These are phyloP conservation scores for Ridgeia piscesae DNA, from an alignment of 1,140 invertebrate genomes.

Conservation along the genomic window DNA sequence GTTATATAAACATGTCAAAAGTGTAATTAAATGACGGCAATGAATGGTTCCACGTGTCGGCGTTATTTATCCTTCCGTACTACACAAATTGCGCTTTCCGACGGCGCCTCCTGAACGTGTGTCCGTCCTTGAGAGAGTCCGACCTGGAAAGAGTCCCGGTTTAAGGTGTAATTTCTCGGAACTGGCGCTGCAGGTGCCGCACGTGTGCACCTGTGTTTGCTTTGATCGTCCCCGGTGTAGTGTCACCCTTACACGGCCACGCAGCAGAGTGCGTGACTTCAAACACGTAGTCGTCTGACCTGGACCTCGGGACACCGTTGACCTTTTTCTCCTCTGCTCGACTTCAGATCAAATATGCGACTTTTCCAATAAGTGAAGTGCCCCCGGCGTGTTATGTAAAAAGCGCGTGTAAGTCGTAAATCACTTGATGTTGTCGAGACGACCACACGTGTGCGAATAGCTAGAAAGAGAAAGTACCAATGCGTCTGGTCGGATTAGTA, in stretches of 20 bases:
- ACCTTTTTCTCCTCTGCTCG: not conserved
- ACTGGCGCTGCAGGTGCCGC: not conserved
- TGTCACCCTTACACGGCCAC: not conserved
- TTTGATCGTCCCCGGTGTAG: not conserved
- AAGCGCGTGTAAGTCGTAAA: not conserved
- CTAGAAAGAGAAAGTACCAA: too few species aligned
- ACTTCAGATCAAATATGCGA: slow-evolving; percentile 3
- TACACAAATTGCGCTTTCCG: not conserved
- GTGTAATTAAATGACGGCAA: not conserved
- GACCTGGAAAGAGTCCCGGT: not conserved
- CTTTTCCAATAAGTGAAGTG: not conserved
- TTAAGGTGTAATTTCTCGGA: not conserved
- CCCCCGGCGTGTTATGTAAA: not conserved
- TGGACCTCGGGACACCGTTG: not conserved
- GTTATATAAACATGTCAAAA: not conserved
- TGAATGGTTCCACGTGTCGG: not conserved
- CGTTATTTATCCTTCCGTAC: not conserved
- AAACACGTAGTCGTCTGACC: not conserved
- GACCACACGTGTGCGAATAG: too few species aligned
- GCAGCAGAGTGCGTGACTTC: not conserved
- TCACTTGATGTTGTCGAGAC: too few species aligned
- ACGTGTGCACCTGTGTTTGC: not conserved
- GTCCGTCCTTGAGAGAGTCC: too few species aligned
- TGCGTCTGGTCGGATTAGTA: too few species aligned
- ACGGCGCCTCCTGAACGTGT: not conserved